Conservation (phyloP, 2,888 invertebrate genomes). For the Horisme vitalbata region DNA sequence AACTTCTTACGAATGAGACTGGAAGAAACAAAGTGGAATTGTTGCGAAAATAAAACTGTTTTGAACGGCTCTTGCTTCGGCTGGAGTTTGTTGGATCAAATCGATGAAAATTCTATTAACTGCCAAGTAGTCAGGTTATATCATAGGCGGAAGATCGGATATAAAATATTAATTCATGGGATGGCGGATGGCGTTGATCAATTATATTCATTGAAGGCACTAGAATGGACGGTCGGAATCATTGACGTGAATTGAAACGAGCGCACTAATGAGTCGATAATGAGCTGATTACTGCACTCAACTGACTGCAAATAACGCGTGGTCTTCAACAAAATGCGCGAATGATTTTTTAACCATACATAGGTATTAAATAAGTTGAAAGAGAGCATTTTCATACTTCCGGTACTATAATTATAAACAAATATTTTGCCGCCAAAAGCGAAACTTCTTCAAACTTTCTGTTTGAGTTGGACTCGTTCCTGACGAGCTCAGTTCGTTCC, state of each 20-base stretch:
- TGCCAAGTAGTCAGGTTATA: too few species aligned
- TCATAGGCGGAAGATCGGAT: too few species aligned
- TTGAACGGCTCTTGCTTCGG: not conserved
- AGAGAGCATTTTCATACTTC: constrained; percentile 1
- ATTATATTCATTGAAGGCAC: too few species aligned
- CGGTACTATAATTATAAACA: constrained; percentile 6
- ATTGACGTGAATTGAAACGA: not conserved
- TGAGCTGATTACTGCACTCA: constrained; percentile 12
- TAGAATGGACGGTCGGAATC: not conserved
- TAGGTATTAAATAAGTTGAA: not conserved
- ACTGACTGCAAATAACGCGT: not conserved
- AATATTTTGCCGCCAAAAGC: constrained; percentile 5
- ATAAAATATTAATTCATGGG: too few species aligned
- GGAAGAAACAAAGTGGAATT: constrained; percentile 17
- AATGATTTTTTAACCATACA: not conserved
- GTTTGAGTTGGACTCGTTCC: constrained; percentile 5
- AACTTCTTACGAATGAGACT: constrained; percentile 14
- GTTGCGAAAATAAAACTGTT: constrained; percentile 13
- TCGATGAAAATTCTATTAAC: constrained; percentile 7
- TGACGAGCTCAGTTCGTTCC: constrained; percentile 11
- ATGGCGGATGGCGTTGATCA: too few species aligned
- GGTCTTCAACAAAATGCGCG: not conserved
- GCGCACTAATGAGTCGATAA: constrained; percentile 12
- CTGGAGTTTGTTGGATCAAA: constrained; percentile 2
- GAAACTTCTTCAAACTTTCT: constrained; percentile 5